phyloP scores from a whole-genome alignment of 2,888 invertebrate genomes.

The Priocnemis perturbator region DNA sequence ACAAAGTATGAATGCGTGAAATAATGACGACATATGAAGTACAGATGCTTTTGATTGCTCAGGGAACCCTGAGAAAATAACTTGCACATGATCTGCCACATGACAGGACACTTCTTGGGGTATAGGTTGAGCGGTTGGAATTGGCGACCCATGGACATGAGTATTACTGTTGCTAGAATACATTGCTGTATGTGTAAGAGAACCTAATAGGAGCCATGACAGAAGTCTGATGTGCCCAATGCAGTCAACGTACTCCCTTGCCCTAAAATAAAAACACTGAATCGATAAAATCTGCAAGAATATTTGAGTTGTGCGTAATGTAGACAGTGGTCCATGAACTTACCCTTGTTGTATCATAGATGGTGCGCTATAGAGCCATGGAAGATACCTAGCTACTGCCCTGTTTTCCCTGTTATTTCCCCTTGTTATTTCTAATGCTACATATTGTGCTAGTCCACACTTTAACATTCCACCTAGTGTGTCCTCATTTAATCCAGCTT shows the following conservation, averaged over 20 bases:
- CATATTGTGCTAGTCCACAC: slow-evolving; percentile 94
- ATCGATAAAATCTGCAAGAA: no score
- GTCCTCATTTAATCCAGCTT: slow-evolving; percentile 92
- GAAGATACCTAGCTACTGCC: slow-evolving; percentile 87
- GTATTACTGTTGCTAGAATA: slow-evolving; percentile 74
- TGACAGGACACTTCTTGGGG: slow-evolving; percentile 97
- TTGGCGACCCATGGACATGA: slow-evolving; percentile 68
- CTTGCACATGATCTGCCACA: slow-evolving; percentile 97
- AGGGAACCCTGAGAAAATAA: slow-evolving; percentile 97
- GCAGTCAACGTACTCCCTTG: slow-evolving; percentile 96
- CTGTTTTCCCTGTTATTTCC: slow-evolving; percentile 90
- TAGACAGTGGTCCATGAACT: slow-evolving; percentile 24
- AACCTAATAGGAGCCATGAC: slow-evolving; percentile 97
- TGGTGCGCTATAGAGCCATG: slow-evolving; percentile 92
- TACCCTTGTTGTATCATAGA: slow-evolving; percentile 89
- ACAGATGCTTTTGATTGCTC: slow-evolving; percentile 95
- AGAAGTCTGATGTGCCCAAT: slow-evolving; percentile 94
- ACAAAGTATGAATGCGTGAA: slow-evolving; percentile 97
- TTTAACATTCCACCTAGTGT: slow-evolving; percentile 97
- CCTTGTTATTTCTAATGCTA: slow-evolving; percentile 94
- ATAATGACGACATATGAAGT: slow-evolving; percentile 96
- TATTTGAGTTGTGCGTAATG: background rate
- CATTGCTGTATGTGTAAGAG: slow-evolving; percentile 91
- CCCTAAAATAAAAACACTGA: slow-evolving; percentile 77
- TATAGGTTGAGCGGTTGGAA: slow-evolving; percentile 86